Base-by-base conservation (phyloP, 2,888 invertebrate species). In the Strigamia crassipes region DNA sequence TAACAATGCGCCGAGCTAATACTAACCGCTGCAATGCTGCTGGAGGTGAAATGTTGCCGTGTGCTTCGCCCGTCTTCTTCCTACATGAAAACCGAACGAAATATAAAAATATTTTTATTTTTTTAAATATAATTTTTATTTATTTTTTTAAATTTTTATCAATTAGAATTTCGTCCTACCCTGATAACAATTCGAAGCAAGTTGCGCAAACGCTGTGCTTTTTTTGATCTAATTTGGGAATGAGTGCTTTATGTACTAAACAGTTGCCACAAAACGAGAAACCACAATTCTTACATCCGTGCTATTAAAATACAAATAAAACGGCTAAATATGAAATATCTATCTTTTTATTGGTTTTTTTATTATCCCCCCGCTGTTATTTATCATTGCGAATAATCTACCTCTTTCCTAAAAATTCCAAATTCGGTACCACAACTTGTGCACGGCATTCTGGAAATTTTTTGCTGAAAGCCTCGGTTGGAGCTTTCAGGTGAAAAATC, bases 191-290 rank as follows among this genome's bases (percentile, higher is more conserved):
- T 81, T 88, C 87, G 84, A 87, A 90, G 86, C 91, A 92, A 82
- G 88, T 89, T 83, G 90, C 89, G 85, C 92, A 92, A 79, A 94
- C 93, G 88, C 92, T 92, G 81, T 91, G 90, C 85, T 92, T 91
- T 78, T 90, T 41, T 41, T 79, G 89, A 84, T 91, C 89, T 86
- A 91, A 88, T 83, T 89, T 92, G 12, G 92, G 90, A 83, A 94
- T 88, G 85, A 91, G 90, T 83, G 91, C 89, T 88, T 93, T 93
- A 85, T 93, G 91, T 84, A 92, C 91, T 79, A 96, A 89, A 87
- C 96, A 96, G 87, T 93, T 94, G 83, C 91, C 91, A 87, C 96
- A 96, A 88, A 92, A 94, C 78, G 94, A 93, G 88, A 93, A 93
- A 41, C 94, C 94, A 89, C 96, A 96, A 86, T 91, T 91, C 66